Conservation (phyloP, 2,113 vertebrate genomes). For the Phrynosoma blainvillii region DNA sequence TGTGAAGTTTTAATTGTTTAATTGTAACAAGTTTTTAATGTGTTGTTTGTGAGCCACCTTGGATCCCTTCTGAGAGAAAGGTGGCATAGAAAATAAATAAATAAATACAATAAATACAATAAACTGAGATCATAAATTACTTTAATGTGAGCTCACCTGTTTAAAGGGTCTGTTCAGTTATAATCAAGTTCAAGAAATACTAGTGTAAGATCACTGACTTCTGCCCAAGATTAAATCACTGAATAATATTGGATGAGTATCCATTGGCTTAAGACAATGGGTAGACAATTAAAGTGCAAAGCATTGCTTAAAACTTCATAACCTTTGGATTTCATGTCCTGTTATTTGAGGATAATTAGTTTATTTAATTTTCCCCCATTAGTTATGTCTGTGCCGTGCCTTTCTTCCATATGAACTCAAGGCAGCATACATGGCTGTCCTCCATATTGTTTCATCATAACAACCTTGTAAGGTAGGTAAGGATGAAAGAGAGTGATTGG, state of each 20-base stretch:
- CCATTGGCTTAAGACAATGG: conserved; percentile 1
- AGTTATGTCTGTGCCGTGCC: not conserved
- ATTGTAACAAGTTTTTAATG: no score
- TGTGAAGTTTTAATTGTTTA: no score
- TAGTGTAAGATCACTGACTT: not conserved
- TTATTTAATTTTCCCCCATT: not conserved
- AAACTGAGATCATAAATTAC: conserved; percentile 19
- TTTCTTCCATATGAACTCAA: not conserved
- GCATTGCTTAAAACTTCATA: not conserved
- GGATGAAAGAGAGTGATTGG: not conserved
- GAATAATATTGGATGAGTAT: not conserved
- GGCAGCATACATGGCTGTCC: not conserved
- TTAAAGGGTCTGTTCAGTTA: not conserved
- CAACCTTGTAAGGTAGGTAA: not conserved
- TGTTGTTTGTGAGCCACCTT: no score
- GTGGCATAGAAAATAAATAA: conserved; percentile 23
- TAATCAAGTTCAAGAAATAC: conserved; percentile 2
- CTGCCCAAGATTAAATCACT: not conserved
- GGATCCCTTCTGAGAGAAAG: no score
- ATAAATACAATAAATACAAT: conserved; percentile 51
- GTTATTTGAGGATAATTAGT: not conserved
- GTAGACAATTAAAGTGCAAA: conserved; percentile 1
- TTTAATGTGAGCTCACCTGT: conserved; percentile 26
- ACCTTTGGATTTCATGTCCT: not conserved
- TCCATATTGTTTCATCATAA: not conserved